A percentile compares a stretch with the other conserved stretches of the same genome.
phyloP scores from a whole-genome alignment of 2,797 vertebrate species.

The Melopsittacus undulatus region DNA sequence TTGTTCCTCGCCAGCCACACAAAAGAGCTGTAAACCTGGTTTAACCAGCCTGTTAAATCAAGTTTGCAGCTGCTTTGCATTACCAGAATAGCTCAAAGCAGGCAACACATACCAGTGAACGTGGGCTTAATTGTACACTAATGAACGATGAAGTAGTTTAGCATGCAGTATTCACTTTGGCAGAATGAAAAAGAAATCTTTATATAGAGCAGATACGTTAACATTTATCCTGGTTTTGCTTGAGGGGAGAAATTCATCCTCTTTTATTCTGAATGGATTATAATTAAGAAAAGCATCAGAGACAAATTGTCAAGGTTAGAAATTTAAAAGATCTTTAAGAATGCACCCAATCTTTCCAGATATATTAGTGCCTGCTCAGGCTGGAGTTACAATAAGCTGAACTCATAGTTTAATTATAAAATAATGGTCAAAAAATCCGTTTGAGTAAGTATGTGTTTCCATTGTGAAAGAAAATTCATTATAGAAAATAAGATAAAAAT shows the following conservation, averaged over 20 bases:
- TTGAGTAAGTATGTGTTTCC: conserved; percentile 46
- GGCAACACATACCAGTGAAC: conserved; percentile 6
- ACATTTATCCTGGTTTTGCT: conserved; percentile 52
- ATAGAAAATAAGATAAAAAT: conserved; percentile 62
- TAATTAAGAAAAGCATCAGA: conserved; percentile 52
- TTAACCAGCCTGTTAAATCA: conserved; percentile 50
- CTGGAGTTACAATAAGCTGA: conserved; percentile 7
- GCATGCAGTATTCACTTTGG: conserved; percentile 22
- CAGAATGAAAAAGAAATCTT: conserved; percentile 54
- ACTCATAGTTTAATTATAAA: conserved; percentile 55
- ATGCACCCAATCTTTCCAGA: background rate
- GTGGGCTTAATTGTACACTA: conserved; percentile 49
- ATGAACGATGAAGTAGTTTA: conserved; percentile 56
- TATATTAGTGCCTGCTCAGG: background rate
- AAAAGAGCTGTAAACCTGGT: conserved; percentile 53
- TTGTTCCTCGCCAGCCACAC: background rate
- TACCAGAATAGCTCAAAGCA: conserved; percentile 42
- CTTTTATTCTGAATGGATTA: conserved; percentile 49
- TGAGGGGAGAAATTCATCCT: conserved; percentile 24
- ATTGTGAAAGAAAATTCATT: conserved; percentile 62
- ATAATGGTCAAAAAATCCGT: conserved; percentile 9
- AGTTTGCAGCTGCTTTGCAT: conserved; percentile 65
- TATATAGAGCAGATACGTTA: conserved; percentile 15
- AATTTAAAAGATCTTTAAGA: conserved; percentile 34
- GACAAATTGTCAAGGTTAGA: conserved; percentile 47